Base-by-base conservation (phyloP, 2,888 invertebrate species). In the Conops quadrifasciatus region DNA sequence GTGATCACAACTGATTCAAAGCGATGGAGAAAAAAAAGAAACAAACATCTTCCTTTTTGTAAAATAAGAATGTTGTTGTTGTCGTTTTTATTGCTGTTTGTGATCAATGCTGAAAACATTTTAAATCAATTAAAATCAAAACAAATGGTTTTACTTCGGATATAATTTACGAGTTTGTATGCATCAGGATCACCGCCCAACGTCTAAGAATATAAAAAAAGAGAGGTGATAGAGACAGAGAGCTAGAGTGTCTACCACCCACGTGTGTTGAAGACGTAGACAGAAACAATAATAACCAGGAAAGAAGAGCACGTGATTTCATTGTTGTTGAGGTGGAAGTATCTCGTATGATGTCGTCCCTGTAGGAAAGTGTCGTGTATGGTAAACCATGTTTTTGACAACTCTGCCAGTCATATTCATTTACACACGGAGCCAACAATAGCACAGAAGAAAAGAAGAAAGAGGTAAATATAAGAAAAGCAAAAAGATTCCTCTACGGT, bases 211-310 rank as follows among this genome's bases (percentile, higher is more conserved):
- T 9, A 36, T 36, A 9, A 9, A 36, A 36, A 7, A 36, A 36
- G 9, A 36, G 9, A 36, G 4, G 9, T 36, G 36, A 36, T 4
- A 9, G 36, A 28, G 58, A 24, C 0, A 26, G 24, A 24, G 58
- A 11, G 11, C 13, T 21, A 74, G 78, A 76, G 77, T 80, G 78
- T 80, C 81, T 80, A 79, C 80, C 80, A 80, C 80, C 80, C 79
- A 80, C 80, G 80, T 81, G 80, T 77, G 80, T 78, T 80, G 78
- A 36, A 4, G 79, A 79, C 79, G 80, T 21, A 19, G 24, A 53
- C 53, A 53, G 9, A 9, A n/a, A 53, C 13, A 53, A 53, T n/a
- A 53, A 53, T 11, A 53, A 53, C 53, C 36, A 53, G n/a, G 11
- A 11, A 9, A 53, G 51, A 66, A 36, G 21, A 36, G 51, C 66